These are phyloP conservation scores for Chloroceryle aenea DNA, from an alignment of 2,113 vertebrate genomes.

Conservation along the genomic window DNA sequence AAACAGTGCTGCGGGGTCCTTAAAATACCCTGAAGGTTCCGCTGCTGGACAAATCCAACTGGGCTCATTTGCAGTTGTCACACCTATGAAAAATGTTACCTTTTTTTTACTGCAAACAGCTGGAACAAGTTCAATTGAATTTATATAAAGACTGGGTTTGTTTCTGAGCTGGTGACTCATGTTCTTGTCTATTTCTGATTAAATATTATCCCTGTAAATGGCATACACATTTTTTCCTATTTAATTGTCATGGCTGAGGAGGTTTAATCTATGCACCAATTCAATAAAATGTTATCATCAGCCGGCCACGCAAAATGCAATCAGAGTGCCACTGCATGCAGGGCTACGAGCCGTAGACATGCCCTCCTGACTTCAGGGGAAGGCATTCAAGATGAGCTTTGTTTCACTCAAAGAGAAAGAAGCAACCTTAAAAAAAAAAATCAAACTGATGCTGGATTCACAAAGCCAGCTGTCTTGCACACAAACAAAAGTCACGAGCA, in stretches of 20 bases:
- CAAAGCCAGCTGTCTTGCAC: neutral
- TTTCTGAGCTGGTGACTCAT: constrained; percentile 58
- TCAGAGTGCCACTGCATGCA: neutral
- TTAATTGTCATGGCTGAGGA: constrained; percentile 55
- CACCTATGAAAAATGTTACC: constrained; percentile 5
- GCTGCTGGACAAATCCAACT: neutral
- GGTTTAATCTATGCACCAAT: constrained; percentile 45
- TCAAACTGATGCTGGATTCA: neutral
- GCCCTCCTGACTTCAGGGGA: neutral
- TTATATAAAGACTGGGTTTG: constrained; percentile 38
- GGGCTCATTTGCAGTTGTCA: neutral
- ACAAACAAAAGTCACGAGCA: neutral
- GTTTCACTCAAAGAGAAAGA: neutral
- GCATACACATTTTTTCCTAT: constrained; percentile 44
- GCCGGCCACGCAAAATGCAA: constrained; percentile 12
- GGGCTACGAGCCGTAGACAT: neutral
- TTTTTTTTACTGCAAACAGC: constrained; percentile 8
- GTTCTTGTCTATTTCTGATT: constrained; percentile 68
- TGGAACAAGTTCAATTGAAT: constrained; percentile 60
- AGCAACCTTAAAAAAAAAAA: neutral
- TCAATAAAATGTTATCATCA: constrained; percentile 14
- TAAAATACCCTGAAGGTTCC: neutral
- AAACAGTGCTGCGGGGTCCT: neutral
- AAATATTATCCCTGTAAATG: constrained; percentile 60
- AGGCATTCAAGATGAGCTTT: neutral